These are phyloP conservation scores for Eubasilissa regina DNA, from an alignment of 1,140 invertebrate species.

Conservation along the genomic window DNA sequence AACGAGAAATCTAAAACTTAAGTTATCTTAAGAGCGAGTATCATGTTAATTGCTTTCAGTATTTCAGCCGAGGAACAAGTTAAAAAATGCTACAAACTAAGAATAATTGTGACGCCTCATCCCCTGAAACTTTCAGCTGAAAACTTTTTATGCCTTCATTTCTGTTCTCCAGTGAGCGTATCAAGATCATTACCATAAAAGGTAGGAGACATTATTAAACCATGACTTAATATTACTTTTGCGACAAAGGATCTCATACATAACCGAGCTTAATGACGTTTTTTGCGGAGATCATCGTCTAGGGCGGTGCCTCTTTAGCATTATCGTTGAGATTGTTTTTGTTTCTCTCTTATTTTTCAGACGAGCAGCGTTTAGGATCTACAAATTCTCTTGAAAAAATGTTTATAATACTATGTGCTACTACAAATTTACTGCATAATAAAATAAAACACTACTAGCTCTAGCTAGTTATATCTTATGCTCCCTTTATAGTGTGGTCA, in stretches of 20 bases:
- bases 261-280: neutral
- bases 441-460: no score
- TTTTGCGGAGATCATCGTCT: slow-evolving; percentile 7
- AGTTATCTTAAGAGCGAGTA: slow-evolving; percentile 4
- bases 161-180: slow-evolving; percentile 40
- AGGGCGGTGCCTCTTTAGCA: neutral
- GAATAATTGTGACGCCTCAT: neutral
- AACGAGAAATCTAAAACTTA: neutral
- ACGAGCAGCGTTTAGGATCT: no score
- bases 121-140: neutral
- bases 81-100: slow-evolving; percentile 1
- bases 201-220: slow-evolving; percentile 37
- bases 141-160: slow-evolving; percentile 38
- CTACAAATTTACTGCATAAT: no score
- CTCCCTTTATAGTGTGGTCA: no score
- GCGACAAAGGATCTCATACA: slow-evolving; percentile 7
- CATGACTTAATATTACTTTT: slow-evolving; percentile 32
- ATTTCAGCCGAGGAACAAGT: slow-evolving; percentile 7
- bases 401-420: no score
- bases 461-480: no score
- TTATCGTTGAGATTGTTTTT: slow-evolving; percentile 11
- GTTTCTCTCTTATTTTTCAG: neutral
- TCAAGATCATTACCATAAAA: slow-evolving; percentile 39
- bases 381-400: no score
- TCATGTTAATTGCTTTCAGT: slow-evolving; percentile 31